Evolutionary conservation across 2,888 invertebrate species (phyloP).

Genomic region (Thymelicus lineola): DNA sequence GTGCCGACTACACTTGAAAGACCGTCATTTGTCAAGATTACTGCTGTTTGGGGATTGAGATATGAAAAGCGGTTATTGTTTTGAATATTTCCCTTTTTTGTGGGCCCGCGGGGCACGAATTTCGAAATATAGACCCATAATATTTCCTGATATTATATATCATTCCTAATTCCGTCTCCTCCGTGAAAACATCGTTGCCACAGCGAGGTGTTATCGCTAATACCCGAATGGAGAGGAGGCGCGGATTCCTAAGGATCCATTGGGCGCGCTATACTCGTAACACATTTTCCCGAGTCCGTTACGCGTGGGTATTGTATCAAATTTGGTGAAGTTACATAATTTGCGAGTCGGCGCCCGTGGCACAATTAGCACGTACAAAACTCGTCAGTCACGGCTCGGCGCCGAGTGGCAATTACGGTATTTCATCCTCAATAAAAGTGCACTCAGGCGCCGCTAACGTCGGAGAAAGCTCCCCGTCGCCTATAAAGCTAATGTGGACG

Average conservation of each 20-base stretch:
- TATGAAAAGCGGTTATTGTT: slow-evolving; percentile 82
- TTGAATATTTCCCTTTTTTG: slow-evolving; percentile 74
- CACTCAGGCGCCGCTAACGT: slow-evolving; percentile 74
- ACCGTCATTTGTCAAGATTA: slow-evolving; percentile 84
- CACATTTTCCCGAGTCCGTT: slow-evolving; percentile 7
- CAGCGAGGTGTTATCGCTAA: slow-evolving; percentile 41
- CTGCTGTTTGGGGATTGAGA: slow-evolving; percentile 77
- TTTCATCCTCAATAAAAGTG: slow-evolving; percentile 82
- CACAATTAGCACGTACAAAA: slow-evolving; percentile 77
- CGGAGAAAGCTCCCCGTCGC: slow-evolving; percentile 69
- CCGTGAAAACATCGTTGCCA: slow-evolving; percentile 39
- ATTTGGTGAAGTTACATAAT: slow-evolving; percentile 32
- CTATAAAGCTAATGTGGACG: slow-evolving; percentile 80
- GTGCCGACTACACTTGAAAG: slow-evolving; percentile 75
- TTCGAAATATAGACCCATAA: slow-evolving; percentile 51
- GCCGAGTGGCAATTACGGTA: slow-evolving; percentile 80
- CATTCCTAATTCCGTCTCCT: slow-evolving; percentile 41
- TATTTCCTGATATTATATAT: slow-evolving; percentile 42
- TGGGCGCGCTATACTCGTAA: slow-evolving; percentile 3
- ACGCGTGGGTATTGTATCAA: slow-evolving; percentile 24
- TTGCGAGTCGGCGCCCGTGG: slow-evolving; percentile 52
- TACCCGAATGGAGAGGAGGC: slow-evolving; percentile 34
- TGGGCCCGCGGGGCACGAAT: slow-evolving; percentile 47
- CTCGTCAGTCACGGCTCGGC: slow-evolving; percentile 73
- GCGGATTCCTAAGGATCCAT: slow-evolving; percentile 28